Evolutionary conservation across 2,113 vertebrate species (phyloP).

Genomic region (Apodemus sylvaticus): DNA sequence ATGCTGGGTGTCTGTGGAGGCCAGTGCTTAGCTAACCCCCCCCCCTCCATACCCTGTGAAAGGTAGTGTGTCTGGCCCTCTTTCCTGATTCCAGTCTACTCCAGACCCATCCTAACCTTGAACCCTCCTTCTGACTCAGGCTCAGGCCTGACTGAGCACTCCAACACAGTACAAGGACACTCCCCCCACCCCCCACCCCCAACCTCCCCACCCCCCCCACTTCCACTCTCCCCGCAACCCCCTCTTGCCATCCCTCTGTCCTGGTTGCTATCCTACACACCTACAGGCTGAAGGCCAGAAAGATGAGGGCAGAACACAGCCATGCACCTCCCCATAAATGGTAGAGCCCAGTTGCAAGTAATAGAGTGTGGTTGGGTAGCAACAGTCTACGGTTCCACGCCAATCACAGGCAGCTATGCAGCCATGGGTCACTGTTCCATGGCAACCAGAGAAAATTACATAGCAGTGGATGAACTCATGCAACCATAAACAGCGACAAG

Average conservation of each 20-base stretch:
- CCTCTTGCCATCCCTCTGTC: background rate
- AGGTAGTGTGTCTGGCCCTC: background rate
- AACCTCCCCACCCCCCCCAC: too few species aligned
- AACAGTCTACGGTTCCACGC: background rate
- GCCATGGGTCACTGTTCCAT: conserved; percentile 37
- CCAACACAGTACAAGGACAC: background rate
- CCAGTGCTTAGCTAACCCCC: background rate
- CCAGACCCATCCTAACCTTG: too few species aligned
- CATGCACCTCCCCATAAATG: background rate
- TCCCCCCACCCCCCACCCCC: background rate
- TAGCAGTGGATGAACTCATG: background rate
- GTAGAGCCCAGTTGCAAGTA: background rate
- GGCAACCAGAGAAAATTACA: conserved; percentile 62
- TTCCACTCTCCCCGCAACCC: background rate
- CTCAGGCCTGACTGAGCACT: background rate
- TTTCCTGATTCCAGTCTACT: background rate
- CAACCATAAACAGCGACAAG: background rate
- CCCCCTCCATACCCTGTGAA: background rate
- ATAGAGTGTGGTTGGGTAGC: background rate
- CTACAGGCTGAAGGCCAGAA: background rate
- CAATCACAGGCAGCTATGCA: background rate
- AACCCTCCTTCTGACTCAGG: background rate
- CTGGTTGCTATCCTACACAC: background rate
- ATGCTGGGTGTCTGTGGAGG: background rate
- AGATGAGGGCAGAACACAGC: background rate